phyloP scores from a whole-genome alignment of 2,113 vertebrate species.

The Laticauda colubrina region DNA sequence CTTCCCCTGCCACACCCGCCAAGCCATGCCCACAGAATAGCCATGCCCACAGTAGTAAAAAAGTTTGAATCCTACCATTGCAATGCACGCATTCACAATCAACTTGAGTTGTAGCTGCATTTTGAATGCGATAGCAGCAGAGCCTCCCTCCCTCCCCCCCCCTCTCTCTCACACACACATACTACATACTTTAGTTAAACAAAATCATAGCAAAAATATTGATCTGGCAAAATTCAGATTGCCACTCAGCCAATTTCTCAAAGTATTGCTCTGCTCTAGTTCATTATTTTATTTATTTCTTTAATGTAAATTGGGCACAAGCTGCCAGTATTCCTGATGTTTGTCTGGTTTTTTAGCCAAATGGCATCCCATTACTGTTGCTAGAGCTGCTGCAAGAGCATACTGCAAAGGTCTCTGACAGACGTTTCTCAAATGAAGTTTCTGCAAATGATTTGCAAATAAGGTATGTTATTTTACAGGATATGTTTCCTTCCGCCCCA shows the following conservation, averaged over 20 bases:
- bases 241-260: constrained; percentile 34
- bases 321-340: constrained; percentile 27
- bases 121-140: not conserved
- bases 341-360: constrained; percentile 31
- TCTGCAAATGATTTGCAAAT: not conserved
- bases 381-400: not conserved
- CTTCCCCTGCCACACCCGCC: too few relatives aligned
- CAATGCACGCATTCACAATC: not conserved
- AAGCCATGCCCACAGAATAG: too few relatives aligned
- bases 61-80: too few relatives aligned
- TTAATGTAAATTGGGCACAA: constrained; percentile 30
- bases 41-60: too few relatives aligned
- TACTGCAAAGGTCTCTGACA: constrained; percentile 2
- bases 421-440: not conserved
- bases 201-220: constrained; percentile 37
- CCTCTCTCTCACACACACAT: not conserved
- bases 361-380: constrained; percentile 13
- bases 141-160: not conserved
- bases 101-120: not conserved
- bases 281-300: constrained; percentile 22
- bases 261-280: not conserved
- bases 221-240: constrained; percentile 34
- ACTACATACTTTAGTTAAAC: not conserved
- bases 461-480: not conserved
- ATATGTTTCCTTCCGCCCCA: not conserved